phyloP scores from a whole-genome alignment of 2,888 invertebrate genomes.

The Seira sanloemensis region DNA sequence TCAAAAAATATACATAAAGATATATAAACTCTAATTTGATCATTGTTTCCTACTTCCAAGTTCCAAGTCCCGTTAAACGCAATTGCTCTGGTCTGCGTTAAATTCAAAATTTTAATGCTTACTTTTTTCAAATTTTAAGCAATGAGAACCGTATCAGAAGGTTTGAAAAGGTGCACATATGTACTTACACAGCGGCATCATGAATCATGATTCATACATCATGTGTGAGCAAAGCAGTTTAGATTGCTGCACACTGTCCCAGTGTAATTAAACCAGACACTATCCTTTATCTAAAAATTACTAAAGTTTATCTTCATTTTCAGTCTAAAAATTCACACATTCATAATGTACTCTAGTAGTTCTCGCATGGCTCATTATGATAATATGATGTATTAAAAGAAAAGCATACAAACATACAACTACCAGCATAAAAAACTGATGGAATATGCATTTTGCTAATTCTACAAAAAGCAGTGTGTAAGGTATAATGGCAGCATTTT shows the following conservation, averaged over 20 bases:
- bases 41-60: too few relatives aligned
- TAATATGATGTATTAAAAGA: neutral
- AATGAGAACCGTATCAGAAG: too few relatives aligned
- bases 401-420: neutral
- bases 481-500: neutral
- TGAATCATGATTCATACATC: neutral
- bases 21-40: too few relatives aligned
- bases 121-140: too few relatives aligned
- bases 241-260: neutral
- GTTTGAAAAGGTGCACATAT: too few relatives aligned
- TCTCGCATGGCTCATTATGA: neutral
- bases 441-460: neutral
- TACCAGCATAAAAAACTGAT: neutral
- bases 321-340: slow-evolving; percentile 41
- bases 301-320: slow-evolving; percentile 23
- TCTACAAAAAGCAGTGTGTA: neutral
- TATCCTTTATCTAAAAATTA: slow-evolving; percentile 41
- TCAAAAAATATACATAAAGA: too few relatives aligned
- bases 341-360: neutral
- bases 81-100: too few relatives aligned
- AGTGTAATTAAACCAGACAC: slow-evolving; percentile 36
- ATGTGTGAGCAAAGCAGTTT: neutral
- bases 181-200: neutral
- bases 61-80: too few relatives aligned
- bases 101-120: too few relatives aligned